These are phyloP conservation scores for Malthinus flaveolus DNA, from an alignment of 2,888 invertebrate species.

Conservation along the genomic window DNA sequence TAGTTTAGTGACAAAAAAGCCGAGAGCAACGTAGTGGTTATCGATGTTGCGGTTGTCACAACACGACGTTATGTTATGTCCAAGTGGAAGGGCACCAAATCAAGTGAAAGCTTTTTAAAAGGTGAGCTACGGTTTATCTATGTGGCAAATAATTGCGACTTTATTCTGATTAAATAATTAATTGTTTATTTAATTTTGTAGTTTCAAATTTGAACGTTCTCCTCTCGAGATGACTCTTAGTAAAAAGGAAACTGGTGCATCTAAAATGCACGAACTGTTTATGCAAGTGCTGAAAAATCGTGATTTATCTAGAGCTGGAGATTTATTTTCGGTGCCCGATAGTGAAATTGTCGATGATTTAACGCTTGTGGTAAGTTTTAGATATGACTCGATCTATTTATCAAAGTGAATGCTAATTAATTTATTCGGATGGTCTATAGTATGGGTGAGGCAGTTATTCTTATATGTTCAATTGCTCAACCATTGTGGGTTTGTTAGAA, in stretches of 20 bases:
- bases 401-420: too few relatives aligned
- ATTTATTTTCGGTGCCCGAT: constrained; percentile 87
- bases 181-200: background rate
- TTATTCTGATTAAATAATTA: constrained; percentile 5
- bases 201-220: background rate
- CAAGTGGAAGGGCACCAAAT: constrained; percentile 7
- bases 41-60: constrained; percentile 31
- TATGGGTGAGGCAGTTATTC: background rate
- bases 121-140: constrained; percentile 31
- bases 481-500: too few relatives aligned
- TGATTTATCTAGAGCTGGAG: constrained; percentile 88
- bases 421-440: background rate
- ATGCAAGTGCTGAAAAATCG: constrained; percentile 87
- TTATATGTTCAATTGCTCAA: too few relatives aligned
- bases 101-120: constrained; percentile 30
- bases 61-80: constrained; percentile 21
- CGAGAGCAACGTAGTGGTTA: constrained; percentile 30
- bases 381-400: background rate
- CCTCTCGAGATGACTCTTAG: constrained; percentile 25
- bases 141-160: constrained; percentile 30
- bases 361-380: constrained; percentile 75
- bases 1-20: constrained; percentile 29
- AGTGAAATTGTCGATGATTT: constrained; percentile 83
- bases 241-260: constrained; percentile 26
- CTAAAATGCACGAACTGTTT: constrained; percentile 87